These are phyloP conservation scores for Leptobrachium leishanense DNA, from an alignment of 2,113 vertebrate genomes.

Conservation along the genomic window DNA sequence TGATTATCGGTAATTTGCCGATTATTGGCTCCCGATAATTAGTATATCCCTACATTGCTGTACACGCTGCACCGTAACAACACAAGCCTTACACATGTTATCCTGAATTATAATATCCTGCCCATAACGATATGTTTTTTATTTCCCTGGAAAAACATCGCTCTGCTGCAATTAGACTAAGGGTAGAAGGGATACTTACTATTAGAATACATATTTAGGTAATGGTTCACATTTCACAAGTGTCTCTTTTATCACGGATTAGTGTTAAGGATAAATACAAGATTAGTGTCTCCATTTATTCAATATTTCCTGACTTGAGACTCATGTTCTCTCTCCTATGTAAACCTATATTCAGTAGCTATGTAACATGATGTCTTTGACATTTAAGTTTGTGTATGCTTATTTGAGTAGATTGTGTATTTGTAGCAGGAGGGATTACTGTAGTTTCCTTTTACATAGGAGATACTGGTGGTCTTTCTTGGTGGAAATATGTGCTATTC, in stretches of 20 bases:
- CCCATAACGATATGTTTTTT: too few relatives aligned
- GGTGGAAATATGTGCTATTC: not conserved
- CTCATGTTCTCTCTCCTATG: slow-evolving; percentile 20
- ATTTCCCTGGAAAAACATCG: too few relatives aligned
- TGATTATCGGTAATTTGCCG: too few relatives aligned
- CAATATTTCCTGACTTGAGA: not conserved
- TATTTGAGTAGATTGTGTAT: not conserved
- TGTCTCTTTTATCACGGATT: not conserved
- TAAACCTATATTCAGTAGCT: slow-evolving; percentile 7
- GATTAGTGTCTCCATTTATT: not conserved
- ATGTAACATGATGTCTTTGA: slow-evolving; percentile 42
- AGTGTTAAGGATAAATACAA: not conserved
- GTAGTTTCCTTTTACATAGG: not conserved
- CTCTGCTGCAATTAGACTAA: not conserved
- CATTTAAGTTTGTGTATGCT: slow-evolving; percentile 9
- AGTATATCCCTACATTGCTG: too few relatives aligned
- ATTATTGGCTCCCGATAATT: too few relatives aligned
- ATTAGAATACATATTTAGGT: not conserved
- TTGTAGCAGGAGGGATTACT: not conserved
- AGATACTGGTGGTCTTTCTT: not conserved
- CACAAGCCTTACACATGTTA: too few relatives aligned
- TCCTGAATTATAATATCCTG: too few relatives aligned
- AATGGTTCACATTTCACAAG: not conserved
- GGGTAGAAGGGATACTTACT: not conserved
- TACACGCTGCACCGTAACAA: too few relatives aligned